Base-by-base conservation (phyloP, 2,797 vertebrate genomes). In the Merluccius polli region DNA sequence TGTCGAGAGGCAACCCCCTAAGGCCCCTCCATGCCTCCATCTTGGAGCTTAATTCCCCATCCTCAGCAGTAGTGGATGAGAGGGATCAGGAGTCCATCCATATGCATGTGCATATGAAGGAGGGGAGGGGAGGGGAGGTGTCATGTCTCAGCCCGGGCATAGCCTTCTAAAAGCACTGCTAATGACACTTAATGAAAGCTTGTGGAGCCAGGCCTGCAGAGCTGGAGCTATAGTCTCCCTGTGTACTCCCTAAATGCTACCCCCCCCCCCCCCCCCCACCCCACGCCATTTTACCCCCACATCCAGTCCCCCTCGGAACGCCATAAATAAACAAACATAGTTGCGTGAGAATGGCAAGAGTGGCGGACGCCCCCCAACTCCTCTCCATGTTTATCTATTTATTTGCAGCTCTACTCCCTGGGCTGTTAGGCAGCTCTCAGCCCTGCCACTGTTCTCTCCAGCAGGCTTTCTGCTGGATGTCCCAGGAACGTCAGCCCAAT, bases 161-260 rank as follows among this genome's bases (percentile, higher is more conserved):
- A 7, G 86, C 86, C 83, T 83, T 86, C 81, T 83, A 78, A 92
- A 91, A 92, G 88, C 88, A 89, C 87, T 85, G 79, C 88, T 93
- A 93, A 94, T 94, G 90, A 92, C 90, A 92, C 89, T 88, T 93
- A 93, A 93, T 93, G 90, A 91, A 92, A 84, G 89, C 87, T 85
- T 78, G 65, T 84, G 86, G 87, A 92, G 84, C 73, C 52, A 63
- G 83, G 83, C 86, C 84, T 81, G 81, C 81, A 85, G 82, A 82
- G 80, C 79, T 79, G 87, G 85, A 82, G 84, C 52, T 24, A n/a
- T 9, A 13, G 52, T 59, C 52, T 59, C 52, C 1, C 52, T 68
- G 21, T 41, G 74, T 70, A 73, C 81, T 79, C 81, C 82, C 77
- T 76, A 73, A 78, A 67, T 78, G 73, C 81, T 86, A 74, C 73